These are phyloP conservation scores for Limnodromus scolopaceus DNA, from an alignment of 2,797 vertebrate species.

Conservation along the genomic window DNA sequence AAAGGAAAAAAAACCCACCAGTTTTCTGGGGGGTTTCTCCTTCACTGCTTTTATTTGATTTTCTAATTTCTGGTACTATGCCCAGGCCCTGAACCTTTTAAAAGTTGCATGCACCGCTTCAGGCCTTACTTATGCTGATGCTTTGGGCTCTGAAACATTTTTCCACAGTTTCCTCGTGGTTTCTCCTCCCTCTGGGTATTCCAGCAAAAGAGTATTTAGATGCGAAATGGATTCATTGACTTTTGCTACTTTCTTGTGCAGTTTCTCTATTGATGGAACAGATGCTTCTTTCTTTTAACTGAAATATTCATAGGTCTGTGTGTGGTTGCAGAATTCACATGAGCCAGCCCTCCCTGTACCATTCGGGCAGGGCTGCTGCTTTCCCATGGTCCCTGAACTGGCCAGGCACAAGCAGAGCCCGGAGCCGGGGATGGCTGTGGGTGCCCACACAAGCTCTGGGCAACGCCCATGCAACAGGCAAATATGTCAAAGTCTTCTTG, in stretches of 20 bases:
- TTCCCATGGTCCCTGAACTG: rapidly evolving
- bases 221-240: not conserved
- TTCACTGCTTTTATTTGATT: not conserved
- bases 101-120: not conserved
- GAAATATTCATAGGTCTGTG: not conserved
- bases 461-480: rapidly evolving
- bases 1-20: not conserved
- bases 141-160: not conserved
- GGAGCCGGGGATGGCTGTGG: rapidly evolving
- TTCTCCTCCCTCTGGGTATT: not conserved
- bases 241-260: not conserved
- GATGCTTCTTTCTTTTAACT: not conserved
- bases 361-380: not conserved
- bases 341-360: not conserved
- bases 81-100: not conserved
- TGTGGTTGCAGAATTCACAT: not conserved
- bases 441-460: not conserved
- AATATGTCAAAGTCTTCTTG: rapidly evolving
- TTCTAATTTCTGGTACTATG: not conserved
- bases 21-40: too few species aligned
- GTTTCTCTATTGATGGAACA: not conserved
- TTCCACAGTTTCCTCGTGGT: not conserved
- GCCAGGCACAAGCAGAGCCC: not conserved
- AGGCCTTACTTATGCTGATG: not conserved
- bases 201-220: not conserved